Evolutionary conservation across 1,140 invertebrate genomes (phyloP), one percentile per base, ranked within the genome.

Genomic region (Dreissena polymorpha): DNA sequence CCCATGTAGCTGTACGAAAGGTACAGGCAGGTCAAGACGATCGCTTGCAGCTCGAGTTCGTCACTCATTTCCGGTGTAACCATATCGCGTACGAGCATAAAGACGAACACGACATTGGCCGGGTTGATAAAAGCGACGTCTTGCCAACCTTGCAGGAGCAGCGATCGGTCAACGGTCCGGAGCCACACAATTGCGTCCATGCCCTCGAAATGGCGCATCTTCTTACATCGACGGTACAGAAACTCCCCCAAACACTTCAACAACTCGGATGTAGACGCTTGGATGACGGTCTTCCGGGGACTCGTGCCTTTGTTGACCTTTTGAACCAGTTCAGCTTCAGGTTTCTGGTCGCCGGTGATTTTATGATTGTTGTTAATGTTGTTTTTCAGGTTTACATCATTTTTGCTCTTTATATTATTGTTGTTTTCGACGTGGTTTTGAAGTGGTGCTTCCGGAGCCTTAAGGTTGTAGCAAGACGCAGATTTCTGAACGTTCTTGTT

Each of bases 91-190:
- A 99, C 96, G 85, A 99, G 94, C 96, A 99, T 97, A 94, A 99
- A 99, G 51, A 99, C 97, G 95, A 99, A 99, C 57, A 99, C 99
- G 68, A 99, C 97, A 94, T 99, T 99, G 80, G 99, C 98, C 50
- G 99, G 99, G 94, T 99, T 99, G 91, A 99, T 99, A 94, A 99
- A 99, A 12, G 97, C 98, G 79, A 99, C 97, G 91, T 99, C 99
- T 96, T 99, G 98, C 98, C 98, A 99, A 83, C 98, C 98, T 94
- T 99, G 98, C 78, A 99, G 94, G 65, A 99, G 95, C 65, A 99
- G 94, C 89, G 97, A 97, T 82, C 98, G 95, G 94, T 99, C 99
- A 57, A 99, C 98, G 6, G 97, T 97, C 89, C 98, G 95, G 69
- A 99, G 95, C 99, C 99, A 99, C 95, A 99, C 96, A 88, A 99